A percentile compares a stretch with the other conserved stretches of the same genome.
Evolutionary conservation across 2,888 invertebrate species (phyloP).

Genomic region (Drosophila macrospina): DNA sequence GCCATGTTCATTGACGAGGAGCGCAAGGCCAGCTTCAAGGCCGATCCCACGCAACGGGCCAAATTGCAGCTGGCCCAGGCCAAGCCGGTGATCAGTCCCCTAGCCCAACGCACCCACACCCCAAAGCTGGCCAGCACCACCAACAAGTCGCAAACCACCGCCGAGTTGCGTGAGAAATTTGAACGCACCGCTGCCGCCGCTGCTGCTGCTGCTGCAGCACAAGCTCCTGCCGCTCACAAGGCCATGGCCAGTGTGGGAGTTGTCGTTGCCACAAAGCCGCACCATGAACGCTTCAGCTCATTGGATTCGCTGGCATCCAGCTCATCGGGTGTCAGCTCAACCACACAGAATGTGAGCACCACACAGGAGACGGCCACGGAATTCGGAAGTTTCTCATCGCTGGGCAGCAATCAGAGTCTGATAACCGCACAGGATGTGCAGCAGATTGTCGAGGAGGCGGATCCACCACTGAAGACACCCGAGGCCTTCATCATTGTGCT

Average conservation of each 20-base stretch:
- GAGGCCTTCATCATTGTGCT: constrained; percentile 89
- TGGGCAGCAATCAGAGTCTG: constrained; percentile 85
- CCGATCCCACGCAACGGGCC: constrained; percentile 82
- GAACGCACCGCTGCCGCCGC: constrained; percentile 75
- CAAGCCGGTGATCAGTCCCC: constrained; percentile 54
- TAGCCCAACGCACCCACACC: constrained; percentile 54
- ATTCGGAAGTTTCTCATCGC: constrained; percentile 85
- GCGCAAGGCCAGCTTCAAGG: constrained; percentile 85
- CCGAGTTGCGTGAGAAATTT: constrained; percentile 85
- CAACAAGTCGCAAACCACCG: constrained; percentile 75
- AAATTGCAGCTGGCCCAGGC: constrained; percentile 53
- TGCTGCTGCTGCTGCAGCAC: constrained; percentile 47
- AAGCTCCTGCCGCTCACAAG: constrained; percentile 40
- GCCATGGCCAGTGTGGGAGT: constrained; percentile 17
- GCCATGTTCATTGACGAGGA: constrained; percentile 85
- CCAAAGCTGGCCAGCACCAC: constrained; percentile 27
- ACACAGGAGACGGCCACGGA: constrained; percentile 85
- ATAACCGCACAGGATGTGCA: constrained; percentile 87
- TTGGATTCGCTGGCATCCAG: constrained; percentile 85
- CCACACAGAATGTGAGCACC: constrained; percentile 83
- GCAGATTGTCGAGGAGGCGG: constrained; percentile 89
- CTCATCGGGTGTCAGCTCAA: constrained; percentile 85
- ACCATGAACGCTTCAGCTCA: constrained; percentile 85
- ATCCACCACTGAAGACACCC: constrained; percentile 87
- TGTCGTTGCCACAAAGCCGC: constrained; percentile 61